A percentile compares a stretch with the other conserved stretches of the same genome.
phyloP scores from a whole-genome alignment of 2,113 vertebrate genomes.

The Dasyurus viverrinus region DNA sequence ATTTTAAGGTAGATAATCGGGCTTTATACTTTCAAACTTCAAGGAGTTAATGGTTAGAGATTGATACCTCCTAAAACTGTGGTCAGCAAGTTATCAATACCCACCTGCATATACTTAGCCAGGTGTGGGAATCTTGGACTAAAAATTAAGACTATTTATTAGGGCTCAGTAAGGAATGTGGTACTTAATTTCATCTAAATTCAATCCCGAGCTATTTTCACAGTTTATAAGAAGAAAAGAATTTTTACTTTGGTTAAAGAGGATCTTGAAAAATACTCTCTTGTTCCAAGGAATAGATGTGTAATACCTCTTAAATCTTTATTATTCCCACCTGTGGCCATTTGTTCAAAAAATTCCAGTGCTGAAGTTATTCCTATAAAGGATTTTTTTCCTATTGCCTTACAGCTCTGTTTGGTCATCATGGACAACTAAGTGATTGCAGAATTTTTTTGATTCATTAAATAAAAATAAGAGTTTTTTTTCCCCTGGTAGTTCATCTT shows the following conservation, averaged over 20 bases:
- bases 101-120: not conserved
- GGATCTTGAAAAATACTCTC: conserved; percentile 4
- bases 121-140: not conserved
- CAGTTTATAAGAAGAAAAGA: not conserved
- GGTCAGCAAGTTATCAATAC: not conserved
- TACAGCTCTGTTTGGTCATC: not conserved
- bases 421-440: not conserved
- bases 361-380: not conserved
- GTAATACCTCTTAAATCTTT: conserved; percentile 3
- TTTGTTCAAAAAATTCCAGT: not conserved
- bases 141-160: not conserved
- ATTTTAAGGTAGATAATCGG: not conserved
- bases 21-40: not conserved
- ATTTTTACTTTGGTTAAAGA: conserved; percentile 23
- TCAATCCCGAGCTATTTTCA: not conserved
- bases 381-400: not conserved
- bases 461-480: not conserved
- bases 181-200: not conserved
- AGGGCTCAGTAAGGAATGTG: no score
- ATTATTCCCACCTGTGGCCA: conserved; percentile 2
- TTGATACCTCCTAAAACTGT: rapidly evolving
- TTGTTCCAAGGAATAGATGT: not conserved
- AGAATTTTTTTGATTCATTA: not conserved
- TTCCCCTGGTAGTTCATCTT: not conserved
- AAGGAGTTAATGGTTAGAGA: not conserved